Conservation (phyloP, 2,113 vertebrate species). For the Myotis davidii region DNA sequence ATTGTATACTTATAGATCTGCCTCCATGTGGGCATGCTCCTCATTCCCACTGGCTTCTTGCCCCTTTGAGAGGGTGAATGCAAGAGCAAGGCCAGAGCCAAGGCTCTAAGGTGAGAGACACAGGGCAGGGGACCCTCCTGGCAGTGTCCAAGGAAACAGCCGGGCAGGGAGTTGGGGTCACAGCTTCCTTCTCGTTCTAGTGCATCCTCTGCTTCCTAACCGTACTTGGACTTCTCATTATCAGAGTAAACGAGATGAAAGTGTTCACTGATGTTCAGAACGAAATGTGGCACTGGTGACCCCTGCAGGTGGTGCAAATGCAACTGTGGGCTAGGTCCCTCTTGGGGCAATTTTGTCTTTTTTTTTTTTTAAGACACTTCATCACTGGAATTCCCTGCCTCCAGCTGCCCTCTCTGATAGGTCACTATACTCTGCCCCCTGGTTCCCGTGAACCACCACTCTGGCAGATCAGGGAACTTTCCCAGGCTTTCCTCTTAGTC, state of each 20-base stretch:
- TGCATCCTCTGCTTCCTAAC: not conserved
- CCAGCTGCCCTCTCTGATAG: not conserved
- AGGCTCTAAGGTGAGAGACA: not conserved
- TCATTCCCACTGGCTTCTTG: accelerated
- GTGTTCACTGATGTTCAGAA: not conserved
- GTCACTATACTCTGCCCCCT: not conserved
- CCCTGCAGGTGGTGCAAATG: not conserved
- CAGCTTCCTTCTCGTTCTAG: not conserved
- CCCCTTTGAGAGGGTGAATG: accelerated
- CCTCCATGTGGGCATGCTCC: not conserved
- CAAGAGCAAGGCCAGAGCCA: not conserved
- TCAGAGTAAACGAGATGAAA: not conserved
- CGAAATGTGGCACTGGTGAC: not conserved
- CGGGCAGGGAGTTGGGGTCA: not conserved
- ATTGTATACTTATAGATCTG: not conserved
- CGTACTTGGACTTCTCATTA: not conserved
- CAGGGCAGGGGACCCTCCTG: not conserved
- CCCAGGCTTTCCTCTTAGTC: not conserved
- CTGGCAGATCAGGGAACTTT: not conserved
- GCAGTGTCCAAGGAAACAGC: not conserved
- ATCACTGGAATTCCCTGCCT: not conserved
- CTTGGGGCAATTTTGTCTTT: not conserved
- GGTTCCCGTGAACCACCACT: not conserved
- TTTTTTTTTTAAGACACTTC: not conserved
- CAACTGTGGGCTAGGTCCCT: not conserved